These are phyloP conservation scores for Fukomys damarensis DNA, from an alignment of 2,113 vertebrate species.

Conservation along the genomic window DNA sequence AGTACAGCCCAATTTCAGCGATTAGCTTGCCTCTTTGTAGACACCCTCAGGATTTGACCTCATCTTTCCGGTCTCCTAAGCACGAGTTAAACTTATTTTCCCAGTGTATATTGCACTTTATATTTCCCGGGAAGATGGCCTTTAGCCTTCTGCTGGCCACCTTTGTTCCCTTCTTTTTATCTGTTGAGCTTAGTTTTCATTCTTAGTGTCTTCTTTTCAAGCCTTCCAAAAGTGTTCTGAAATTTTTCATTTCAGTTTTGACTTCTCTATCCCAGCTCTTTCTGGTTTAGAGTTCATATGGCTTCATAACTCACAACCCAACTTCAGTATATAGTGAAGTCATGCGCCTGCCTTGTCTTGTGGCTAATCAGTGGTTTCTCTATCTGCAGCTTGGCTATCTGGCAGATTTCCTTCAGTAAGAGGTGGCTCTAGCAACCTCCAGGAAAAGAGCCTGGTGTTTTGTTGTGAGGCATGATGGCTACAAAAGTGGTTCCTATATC, in stretches of 20 bases:
- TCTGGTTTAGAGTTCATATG: neutral
- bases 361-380: constrained; percentile 55
- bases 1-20: neutral
- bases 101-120: neutral
- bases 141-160: neutral
- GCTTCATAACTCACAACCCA: neutral
- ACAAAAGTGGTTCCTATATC: constrained; percentile 66
- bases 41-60: neutral
- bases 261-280: neutral
- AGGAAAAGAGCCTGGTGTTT: constrained; percentile 37
- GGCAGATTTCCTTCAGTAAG: constrained; percentile 16
- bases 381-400: constrained; percentile 33
- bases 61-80: neutral
- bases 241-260: neutral
- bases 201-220: neutral
- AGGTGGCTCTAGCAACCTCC: neutral
- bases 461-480: constrained; percentile 61
- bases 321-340: neutral
- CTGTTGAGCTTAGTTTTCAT: neutral
- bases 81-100: neutral
- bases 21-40: neutral
- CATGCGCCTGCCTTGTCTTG: neutral
- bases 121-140: neutral
- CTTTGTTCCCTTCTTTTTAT: neutral
- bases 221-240: neutral